Base-by-base conservation (phyloP, 1,140 invertebrate species). In the Wasmannia auropunctata region DNA sequence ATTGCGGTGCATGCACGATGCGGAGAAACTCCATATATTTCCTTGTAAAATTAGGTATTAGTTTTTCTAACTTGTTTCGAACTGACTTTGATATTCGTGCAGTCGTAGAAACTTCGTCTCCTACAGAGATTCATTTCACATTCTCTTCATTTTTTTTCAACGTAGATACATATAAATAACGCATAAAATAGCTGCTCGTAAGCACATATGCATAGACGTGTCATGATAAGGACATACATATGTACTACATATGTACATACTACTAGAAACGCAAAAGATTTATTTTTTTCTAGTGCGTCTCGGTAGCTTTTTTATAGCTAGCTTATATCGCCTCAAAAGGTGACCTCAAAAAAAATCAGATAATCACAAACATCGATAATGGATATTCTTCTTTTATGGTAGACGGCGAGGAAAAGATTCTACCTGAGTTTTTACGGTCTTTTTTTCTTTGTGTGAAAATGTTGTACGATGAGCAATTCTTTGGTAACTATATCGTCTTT, bases 131-230 rank as follows among this genome's bases (percentile, higher is more conserved):
- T 69, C 19, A 67, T 49, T 77, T 63, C 11, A 14, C 16, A 67
- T 51, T 80, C 22, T 37, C 43, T 7, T 51, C 10, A 51, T 14
- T 67, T 79, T 14, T 67, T 79, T 51, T 69, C 16, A 25, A n/a
- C 31, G n/a, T 67, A 79, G 76, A 80, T 80, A 80, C 76, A 80
- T 80, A 80, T 69, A 80, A 80, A 80, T 80, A 19, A 46, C 79
- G 7, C 51, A n/a, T 72, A 46, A 72, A 72, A 60, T 6, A 11
- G 28, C 51, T 14, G 37, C 22, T n/a, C 10, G 65, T 10, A 67
- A 22, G 22, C 25, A 56, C n/a, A 40, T 69, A 54, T 58, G 51
- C 67, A 74, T 43, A 22, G 19, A 72, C 51, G 4, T 60, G 10
- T 74, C 63, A 6, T 22, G 79, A 83, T 83, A 83, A 83, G 79